A percentile compares a stretch with the other conserved stretches of the same genome.
phyloP scores from a whole-genome alignment of 2,797 vertebrate species.

The Molossus molossus region DNA sequence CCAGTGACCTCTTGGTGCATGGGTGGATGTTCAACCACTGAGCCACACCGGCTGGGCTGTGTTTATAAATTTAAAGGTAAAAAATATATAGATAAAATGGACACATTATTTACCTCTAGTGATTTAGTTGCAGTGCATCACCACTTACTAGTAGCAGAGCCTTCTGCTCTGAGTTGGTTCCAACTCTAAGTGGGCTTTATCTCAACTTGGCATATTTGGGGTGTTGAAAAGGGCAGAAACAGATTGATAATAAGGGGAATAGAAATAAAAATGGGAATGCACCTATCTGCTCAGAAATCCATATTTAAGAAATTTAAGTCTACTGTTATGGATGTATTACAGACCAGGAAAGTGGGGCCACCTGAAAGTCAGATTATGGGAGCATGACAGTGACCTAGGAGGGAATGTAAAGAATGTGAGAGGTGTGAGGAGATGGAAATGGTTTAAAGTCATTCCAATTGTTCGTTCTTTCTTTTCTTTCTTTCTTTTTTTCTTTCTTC shows the following conservation, averaged over 20 bases:
- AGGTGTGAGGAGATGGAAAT: not conserved
- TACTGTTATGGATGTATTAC: not conserved
- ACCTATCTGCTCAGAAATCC: slow-evolving; percentile 45
- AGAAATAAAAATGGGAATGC: not conserved
- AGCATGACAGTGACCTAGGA: not conserved
- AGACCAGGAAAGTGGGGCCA: not conserved
- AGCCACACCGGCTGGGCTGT: not conserved
- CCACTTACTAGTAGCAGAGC: not conserved
- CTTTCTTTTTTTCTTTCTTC: not conserved
- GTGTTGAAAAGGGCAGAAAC: not conserved
- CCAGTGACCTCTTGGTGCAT: too few species aligned
- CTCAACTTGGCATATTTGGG: not conserved
- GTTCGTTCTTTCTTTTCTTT: not conserved
- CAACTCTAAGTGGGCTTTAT: not conserved
- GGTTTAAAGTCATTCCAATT: not conserved
- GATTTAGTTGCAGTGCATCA: not conserved
- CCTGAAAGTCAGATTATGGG: not conserved
- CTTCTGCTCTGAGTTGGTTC: not conserved
- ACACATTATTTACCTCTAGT: not conserved
- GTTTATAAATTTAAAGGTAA: not conserved
- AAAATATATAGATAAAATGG: not conserved
- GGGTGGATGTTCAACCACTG: too few species aligned
- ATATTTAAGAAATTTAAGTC: slow-evolving; percentile 4
- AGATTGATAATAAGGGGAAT: not conserved
- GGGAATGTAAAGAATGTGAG: not conserved